These are phyloP conservation scores for Xestia sexstrigata DNA, from an alignment of 2,888 invertebrate species.

Conservation along the genomic window DNA sequence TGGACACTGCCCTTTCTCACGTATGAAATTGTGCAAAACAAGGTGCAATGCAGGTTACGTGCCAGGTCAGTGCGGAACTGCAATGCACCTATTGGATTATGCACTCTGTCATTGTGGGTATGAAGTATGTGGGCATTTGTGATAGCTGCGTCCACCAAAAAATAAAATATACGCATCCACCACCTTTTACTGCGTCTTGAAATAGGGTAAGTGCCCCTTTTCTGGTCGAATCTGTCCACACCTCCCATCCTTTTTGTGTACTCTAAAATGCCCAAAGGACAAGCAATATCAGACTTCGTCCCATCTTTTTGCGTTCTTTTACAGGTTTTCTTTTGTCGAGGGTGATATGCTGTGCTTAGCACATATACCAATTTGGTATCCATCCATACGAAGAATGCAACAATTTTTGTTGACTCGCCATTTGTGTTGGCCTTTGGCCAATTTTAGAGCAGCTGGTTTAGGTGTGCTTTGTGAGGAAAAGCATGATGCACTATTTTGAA, in stretches of 20 bases:
- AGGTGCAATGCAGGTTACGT: no score
- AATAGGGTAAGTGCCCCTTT: slow-evolving; percentile 4
- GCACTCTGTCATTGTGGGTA: no score
- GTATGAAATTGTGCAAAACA: no score
- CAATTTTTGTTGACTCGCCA: slow-evolving; percentile 47
- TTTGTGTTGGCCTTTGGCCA: slow-evolving; percentile 34
- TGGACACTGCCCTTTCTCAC: no score
- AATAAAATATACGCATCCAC: slow-evolving; percentile 15
- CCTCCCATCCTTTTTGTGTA: slow-evolving; percentile 35
- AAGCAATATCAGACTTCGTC: slow-evolving; percentile 38
- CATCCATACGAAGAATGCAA: slow-evolving; percentile 41
- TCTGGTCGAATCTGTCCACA: slow-evolving; percentile 27
- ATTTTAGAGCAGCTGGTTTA: slow-evolving; percentile 8
- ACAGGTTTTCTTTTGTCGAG: slow-evolving; percentile 28
- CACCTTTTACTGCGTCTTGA: slow-evolving; percentile 12
- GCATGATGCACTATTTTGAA: slow-evolving; percentile 24
- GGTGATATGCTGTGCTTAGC: slow-evolving; percentile 42
- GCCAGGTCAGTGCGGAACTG: no score
- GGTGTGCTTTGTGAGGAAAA: slow-evolving; percentile 13
- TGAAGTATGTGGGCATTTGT: slow-evolving; percentile 17
- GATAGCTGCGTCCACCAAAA: slow-evolving; percentile 8
- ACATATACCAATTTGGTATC: slow-evolving; percentile 49
- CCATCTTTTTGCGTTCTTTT: slow-evolving; percentile 52
- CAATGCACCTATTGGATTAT: no score
- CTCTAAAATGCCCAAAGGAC: slow-evolving; percentile 32